Evolutionary conservation across 2,888 invertebrate genomes (phyloP), one percentile per base, ranked within the genome.

Genomic region (Actias luna): DNA sequence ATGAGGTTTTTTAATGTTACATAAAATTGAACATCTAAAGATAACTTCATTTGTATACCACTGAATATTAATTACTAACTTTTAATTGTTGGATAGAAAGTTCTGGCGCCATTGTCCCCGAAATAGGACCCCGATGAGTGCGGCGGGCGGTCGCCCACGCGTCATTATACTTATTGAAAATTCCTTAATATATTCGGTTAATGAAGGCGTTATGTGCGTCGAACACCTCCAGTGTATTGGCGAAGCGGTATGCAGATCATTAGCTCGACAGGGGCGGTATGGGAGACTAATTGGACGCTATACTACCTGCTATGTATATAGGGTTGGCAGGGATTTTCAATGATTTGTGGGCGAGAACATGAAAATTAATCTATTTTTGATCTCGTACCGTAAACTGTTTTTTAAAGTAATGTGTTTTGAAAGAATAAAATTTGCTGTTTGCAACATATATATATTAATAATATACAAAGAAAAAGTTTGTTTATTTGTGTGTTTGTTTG

Each of bases 221-320:
- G 29, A 27, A 29, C 59, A 39, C 33, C 36, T 29, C 29, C 18
- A 59, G 42, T 42, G 25, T 29, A 61, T 50, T 50, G 58, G 39
- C 58, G 46, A 36, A 35, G 76, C 69, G 70, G 69, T 71, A 70
- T 78, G 79, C 76, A 78, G 79, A 80, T 80, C 77, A 80, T 80
- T 80, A 79, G 78, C 73, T 65, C 68, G 68, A 73, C 67, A 67
- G 68, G 67, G 67, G 46, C 25, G 68, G 67, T 66, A 65, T 62
- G 65, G 64, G 66, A 65, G 59, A 67, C 71, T 74, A 77, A 75
- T 74, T 71, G 67, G 70, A 71, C 71, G 67, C 68, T 55, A 29
- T 27, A 67, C 61, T 65, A 67, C 64, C 64, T 63, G 60, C 65
- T 67, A 66, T n/a, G n/a, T 63, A 59, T 67, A 64, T 69, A 66